These are phyloP conservation scores for Orcinus orca DNA, from an alignment of 2,113 vertebrate species.

Conservation along the genomic window DNA sequence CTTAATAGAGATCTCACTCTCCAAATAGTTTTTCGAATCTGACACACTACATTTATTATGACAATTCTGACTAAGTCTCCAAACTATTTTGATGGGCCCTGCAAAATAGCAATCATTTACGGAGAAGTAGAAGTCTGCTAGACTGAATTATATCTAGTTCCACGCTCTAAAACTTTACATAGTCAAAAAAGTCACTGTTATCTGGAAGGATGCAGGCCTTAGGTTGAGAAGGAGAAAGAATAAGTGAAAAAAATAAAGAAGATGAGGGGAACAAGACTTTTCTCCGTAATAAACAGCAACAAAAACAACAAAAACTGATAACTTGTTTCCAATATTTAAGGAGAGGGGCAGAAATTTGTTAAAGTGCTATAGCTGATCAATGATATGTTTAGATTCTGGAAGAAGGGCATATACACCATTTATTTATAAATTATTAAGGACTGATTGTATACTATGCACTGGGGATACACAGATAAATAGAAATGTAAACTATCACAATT, in stretches of 20 bases:
- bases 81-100: conserved; percentile 76
- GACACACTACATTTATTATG: conserved; percentile 75
- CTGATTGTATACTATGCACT: background rate
- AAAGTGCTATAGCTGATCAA: background rate
- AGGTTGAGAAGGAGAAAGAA: background rate
- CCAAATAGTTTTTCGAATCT: conserved; percentile 66
- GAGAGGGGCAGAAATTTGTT: background rate
- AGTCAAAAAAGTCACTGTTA: conserved; percentile 3
- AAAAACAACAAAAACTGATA: background rate
- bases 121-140: conserved; percentile 67
- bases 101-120: conserved; percentile 71
- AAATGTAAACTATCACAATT: background rate
- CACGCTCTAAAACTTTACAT: conserved; percentile 23
- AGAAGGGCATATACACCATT: background rate
- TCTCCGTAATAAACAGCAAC: background rate
- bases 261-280: background rate
- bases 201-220: background rate
- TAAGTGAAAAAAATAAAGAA: background rate
- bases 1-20: conserved; percentile 59
- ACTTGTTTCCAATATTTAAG: conserved; percentile 10
- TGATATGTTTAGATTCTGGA: background rate
- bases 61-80: conserved; percentile 74
- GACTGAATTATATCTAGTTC: conserved; percentile 56
- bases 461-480: background rate
- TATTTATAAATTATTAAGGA: background rate